These are phyloP conservation scores for Augochlorella aurata DNA, from an alignment of 2,888 invertebrate genomes.

Conservation along the genomic window DNA sequence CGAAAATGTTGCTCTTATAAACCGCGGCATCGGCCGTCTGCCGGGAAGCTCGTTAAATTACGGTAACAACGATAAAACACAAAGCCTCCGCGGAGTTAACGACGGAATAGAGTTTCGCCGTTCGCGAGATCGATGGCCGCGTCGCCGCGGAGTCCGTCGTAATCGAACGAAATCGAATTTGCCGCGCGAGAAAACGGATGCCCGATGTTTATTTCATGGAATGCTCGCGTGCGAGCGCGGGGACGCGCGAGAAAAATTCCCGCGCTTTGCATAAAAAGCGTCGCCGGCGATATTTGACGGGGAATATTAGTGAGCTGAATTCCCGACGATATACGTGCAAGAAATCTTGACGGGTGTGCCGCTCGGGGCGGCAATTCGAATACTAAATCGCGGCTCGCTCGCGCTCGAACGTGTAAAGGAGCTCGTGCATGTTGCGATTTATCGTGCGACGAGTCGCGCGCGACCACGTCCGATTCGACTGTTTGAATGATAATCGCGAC, in stretches of 20 bases:
- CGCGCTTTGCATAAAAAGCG: constrained; percentile 62
- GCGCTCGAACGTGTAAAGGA: constrained; percentile 5
- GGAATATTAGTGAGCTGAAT: constrained; percentile 60
- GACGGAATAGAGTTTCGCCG: not conserved
- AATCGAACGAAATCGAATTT: constrained; percentile 1
- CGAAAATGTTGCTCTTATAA: constrained; percentile 15
- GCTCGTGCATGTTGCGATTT: not conserved
- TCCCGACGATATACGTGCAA: constrained; percentile 61
- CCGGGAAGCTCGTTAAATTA: not conserved
- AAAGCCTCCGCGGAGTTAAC: not conserved
- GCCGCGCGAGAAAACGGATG: constrained; percentile 43
- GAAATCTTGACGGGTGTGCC: constrained; percentile 62
- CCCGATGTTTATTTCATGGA: constrained; percentile 60
- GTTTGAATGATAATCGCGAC: constrained; percentile 5
- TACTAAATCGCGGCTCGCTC: constrained; percentile 51
- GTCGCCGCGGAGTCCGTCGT: not conserved
- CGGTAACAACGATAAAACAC: constrained; percentile 14
- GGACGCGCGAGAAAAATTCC: constrained; percentile 45
- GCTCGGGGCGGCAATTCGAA: constrained; percentile 56
- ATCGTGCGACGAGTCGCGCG: not conserved
- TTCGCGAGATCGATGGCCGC: not conserved
- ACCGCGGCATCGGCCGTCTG: constrained; percentile 1
- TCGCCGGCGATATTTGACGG: constrained; percentile 50
- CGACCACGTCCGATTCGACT: not conserved
- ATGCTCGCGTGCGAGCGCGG: constrained; percentile 47